phyloP scores from a whole-genome alignment of 2,888 invertebrate genomes.

The Drosophila conformis region DNA sequence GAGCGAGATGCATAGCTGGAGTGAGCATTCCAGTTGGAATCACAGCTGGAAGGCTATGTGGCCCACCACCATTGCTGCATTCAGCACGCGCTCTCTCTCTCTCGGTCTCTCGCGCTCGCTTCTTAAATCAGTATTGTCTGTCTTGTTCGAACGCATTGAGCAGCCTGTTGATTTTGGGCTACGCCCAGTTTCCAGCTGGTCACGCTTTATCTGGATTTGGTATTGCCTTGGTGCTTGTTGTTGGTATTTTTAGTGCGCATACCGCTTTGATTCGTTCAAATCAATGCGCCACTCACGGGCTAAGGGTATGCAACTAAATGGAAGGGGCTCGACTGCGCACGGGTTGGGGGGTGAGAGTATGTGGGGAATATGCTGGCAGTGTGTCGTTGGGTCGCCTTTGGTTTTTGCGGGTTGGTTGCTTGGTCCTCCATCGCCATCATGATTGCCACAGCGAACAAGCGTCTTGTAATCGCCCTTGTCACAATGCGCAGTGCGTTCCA shows the following conservation, averaged over 20 bases:
- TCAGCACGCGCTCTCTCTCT: constrained; percentile 9
- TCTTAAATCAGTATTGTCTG: not conserved
- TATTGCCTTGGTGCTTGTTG: constrained; percentile 67
- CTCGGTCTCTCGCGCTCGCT: constrained; percentile 1
- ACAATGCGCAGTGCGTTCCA: constrained; percentile 52
- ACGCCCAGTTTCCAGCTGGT: constrained; percentile 75
- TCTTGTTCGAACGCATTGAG: not conserved
- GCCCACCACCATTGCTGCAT: constrained; percentile 69
- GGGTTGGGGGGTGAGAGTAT: not conserved
- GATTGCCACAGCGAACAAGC: constrained; percentile 26
- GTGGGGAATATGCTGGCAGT: constrained; percentile 42
- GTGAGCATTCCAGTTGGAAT: constrained; percentile 71
- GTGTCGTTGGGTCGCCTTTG: constrained; percentile 68
- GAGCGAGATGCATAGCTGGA: constrained; percentile 42
- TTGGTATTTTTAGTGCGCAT: constrained; percentile 82
- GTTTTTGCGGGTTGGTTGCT: constrained; percentile 48
- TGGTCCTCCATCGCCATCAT: constrained; percentile 41
- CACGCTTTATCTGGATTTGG: constrained; percentile 74
- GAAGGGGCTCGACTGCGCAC: not conserved
- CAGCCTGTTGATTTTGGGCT: constrained; percentile 69
- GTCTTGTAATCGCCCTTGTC: constrained; percentile 64
- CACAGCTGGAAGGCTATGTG: constrained; percentile 56
- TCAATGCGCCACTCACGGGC: constrained; percentile 72
- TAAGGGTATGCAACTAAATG: constrained; percentile 45
- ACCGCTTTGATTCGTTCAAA: constrained; percentile 82